These are phyloP conservation scores for Lycocerus yunnanus DNA, from an alignment of 2,888 invertebrate genomes.

Conservation along the genomic window DNA sequence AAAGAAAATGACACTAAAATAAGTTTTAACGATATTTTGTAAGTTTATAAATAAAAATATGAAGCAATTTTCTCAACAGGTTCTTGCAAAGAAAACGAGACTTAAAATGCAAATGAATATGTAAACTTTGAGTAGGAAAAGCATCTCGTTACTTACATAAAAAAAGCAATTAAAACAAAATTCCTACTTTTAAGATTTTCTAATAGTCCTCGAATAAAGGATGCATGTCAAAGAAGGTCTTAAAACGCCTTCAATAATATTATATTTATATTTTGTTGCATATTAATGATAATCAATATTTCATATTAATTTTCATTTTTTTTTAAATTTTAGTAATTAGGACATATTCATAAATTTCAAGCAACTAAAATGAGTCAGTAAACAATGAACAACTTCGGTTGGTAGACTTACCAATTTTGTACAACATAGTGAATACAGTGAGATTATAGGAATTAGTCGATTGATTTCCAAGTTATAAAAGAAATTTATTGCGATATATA, in stretches of 20 bases:
- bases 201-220: not conserved
- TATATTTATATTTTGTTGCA: too few relatives aligned
- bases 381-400: not conserved
- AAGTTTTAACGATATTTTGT: not conserved
- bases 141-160: not conserved
- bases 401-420: not conserved
- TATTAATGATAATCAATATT: too few relatives aligned
- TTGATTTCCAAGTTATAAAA: not conserved
- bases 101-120: not conserved
- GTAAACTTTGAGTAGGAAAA: not conserved
- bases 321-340: not conserved
- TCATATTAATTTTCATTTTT: not conserved
- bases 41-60: not conserved
- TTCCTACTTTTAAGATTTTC: not conserved
- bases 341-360: not conserved
- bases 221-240: too few relatives aligned
- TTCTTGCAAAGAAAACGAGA: not conserved
- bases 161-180: not conserved
- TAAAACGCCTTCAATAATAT: too few relatives aligned
- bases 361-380: not conserved
- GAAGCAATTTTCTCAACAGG: not conserved
- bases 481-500: not conserved
- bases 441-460: not conserved
- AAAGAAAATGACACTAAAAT: not conserved
- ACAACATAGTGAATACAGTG: not conserved